A percentile compares a stretch with the other conserved stretches of the same genome.
phyloP scores from a whole-genome alignment of 1,140 invertebrate genomes.

The Aporrectodea caliginosa region DNA sequence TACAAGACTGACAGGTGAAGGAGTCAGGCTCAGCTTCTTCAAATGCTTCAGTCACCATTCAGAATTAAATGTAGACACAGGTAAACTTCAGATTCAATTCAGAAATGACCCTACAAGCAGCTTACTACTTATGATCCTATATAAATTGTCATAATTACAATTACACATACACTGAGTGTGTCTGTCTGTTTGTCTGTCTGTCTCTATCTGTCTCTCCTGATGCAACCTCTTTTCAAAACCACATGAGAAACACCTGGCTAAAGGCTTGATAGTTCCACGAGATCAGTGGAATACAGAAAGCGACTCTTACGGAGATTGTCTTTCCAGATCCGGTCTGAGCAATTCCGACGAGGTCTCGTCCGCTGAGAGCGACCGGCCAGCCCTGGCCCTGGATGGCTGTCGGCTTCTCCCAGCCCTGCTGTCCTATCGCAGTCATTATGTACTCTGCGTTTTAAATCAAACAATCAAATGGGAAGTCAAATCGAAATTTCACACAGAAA shows the following conservation, averaged over 20 bases:
- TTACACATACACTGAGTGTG: background rate
- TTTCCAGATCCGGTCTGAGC: conserved; percentile 60
- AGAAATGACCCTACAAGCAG: too few species aligned
- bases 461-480: background rate
- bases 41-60: too few species aligned
- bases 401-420: conserved; percentile 67
- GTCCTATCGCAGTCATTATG: conserved; percentile 49
- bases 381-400: conserved; percentile 64
- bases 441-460: conserved; percentile 45
- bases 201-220: too few species aligned
- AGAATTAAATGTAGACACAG: too few species aligned
- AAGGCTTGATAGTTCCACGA: background rate
- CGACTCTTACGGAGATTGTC: conserved; percentile 64
- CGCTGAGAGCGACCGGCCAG: conserved; percentile 88
- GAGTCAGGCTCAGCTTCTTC: too few species aligned
- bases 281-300: background rate
- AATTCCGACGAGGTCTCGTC: conserved; percentile 70
- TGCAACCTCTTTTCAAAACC: background rate
- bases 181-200: too few species aligned
- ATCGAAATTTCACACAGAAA: background rate
- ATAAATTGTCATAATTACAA: background rate
- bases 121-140: background rate
- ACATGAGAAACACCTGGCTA: background rate
- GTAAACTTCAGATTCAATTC: too few species aligned
- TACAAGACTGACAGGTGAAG: too few species aligned